Evolutionary conservation across 2,888 invertebrate genomes (phyloP), one percentile per base, ranked within the genome.

Genomic region (Drosophila cognata): DNA sequence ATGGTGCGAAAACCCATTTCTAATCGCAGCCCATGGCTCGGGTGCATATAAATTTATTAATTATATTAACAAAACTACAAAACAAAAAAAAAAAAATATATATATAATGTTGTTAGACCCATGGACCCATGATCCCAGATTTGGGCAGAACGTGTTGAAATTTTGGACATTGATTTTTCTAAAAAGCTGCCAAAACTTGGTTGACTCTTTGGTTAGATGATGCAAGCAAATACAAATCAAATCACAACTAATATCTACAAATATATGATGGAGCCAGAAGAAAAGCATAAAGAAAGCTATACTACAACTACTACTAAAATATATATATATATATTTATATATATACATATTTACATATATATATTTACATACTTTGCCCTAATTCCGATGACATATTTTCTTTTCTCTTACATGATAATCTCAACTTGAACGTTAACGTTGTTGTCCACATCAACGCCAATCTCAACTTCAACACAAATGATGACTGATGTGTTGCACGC

Each of bases 321-420:
- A 41, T 1, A n/a, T 5, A 41, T 6, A 31, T 13, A 31, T 13
- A 1, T 7, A 11, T 13, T n/a, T n/a, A 4, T n/a, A 29, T n/a
- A 38, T 35, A 38, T 48, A 7, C 31, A 8, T 0, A 28, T 1
- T 8, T 48, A 28, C 4, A 28, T 1, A 5, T 2, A 18, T 10
- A 4, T 18, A 50, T 50, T 25, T 11, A 36, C 13, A 38, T 16
- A 18, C n/a, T 5, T 63, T 55, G n/a, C 10, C n/a, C 65, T 53
- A 65, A 59, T 43, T 71, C 29, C 28, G 18, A 10, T 74, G 28
- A 60, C 29, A 31, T 58, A 63, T 52, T 58, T 66, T 65, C n/a
- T 38, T 48, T n/a, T 67, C 38, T 35, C 16, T 65, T 70, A 33
- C 64, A 78, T 82, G 56, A 66, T 10, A 28, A 21, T 41, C 41